Base-by-base conservation (phyloP, 30 jellyfish, hydroid and myxozoan genomes). In the Rhopilema esculentum region DNA sequence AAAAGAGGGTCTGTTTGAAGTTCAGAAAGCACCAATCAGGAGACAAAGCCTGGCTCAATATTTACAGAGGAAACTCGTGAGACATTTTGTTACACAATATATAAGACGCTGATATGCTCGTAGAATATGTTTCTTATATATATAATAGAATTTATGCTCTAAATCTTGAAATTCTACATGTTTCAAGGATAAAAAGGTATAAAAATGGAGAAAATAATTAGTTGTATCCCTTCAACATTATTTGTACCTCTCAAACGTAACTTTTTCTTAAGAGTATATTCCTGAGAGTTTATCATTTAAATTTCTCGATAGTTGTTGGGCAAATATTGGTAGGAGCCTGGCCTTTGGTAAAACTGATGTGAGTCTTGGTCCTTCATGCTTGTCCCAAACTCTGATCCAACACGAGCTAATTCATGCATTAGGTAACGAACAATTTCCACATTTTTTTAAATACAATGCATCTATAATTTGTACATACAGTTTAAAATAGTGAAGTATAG, bases 341-440 rank as follows among this genome's bases (percentile, higher is more conserved):
- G 48, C 4, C 7, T 19, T 23, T 72, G 74, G 91, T 18, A 62
- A 78, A 29, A 89, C 97, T 65, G 86, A 70, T 21, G 79, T 89
- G 30, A 75, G 69, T 30, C 49, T 89, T n/a, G 97, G 94, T 4
- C 33, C 66, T 20, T 28, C 52, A 19, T 89, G 97, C 65, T 88
- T 80, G 19, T 28, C 82, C 22, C 50, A 28, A 19, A 49, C 90
- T 50, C 33, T 89, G 83, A 80, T 89, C 75, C 67, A 33, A 15
- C 97, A 89, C 52, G 89, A 75, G 67, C 62, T 75, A 17, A 49
- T 89, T 22, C 97, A 89, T 49, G 89, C 97, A 4, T 73, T 89
- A 66, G 97, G 97, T 89, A 61, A 22, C 20, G 29, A 4, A 16
- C 6, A 40, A 40, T 40, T 40, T 40, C 12, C 57, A 40, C 6